Percentiles rank a stretch among this genome's conserved stretches.
phyloP scores from a whole-genome alignment of 2,797 vertebrate genomes.

The Acanthis flammea region DNA sequence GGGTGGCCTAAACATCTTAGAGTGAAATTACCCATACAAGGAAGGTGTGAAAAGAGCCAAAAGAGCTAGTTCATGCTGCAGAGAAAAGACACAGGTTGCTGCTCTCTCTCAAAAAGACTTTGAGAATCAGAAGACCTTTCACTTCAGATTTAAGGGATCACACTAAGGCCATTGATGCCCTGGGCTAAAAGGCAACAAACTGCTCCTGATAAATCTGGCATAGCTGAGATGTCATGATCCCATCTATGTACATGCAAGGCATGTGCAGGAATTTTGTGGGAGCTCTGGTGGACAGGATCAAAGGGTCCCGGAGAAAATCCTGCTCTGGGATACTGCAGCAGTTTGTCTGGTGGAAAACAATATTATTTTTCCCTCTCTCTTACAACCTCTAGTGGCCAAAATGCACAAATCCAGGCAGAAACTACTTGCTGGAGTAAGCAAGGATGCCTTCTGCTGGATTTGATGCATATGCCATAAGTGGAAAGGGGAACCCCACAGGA shows the following conservation, averaged over 20 bases:
- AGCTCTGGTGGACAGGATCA: neutral
- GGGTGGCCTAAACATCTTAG: neutral
- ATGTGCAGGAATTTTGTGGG: neutral
- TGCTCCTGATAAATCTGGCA: neutral
- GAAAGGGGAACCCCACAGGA: neutral
- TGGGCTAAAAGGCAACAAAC: neutral
- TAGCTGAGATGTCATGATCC: neutral
- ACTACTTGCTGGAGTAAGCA: neutral
- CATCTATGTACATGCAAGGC: neutral
- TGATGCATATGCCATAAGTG: neutral
- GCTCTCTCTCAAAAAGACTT: neutral
- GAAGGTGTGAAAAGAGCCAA: neutral
- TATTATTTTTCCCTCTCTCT: neutral
- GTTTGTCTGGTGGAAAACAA: neutral
- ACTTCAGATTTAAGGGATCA: neutral
- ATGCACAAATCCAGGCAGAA: neutral
- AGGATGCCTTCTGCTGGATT: neutral
- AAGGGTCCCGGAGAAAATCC: neutral
- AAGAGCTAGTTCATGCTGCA: neutral
- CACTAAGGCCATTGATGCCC: neutral
- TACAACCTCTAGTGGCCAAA: slow-evolving; percentile 11
- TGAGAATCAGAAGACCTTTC: neutral
- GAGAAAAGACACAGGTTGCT: neutral
- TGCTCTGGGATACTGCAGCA: neutral
- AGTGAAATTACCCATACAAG: neutral